phyloP scores from a whole-genome alignment of 2,113 vertebrate genomes.

The Dolichotis patagonum region DNA sequence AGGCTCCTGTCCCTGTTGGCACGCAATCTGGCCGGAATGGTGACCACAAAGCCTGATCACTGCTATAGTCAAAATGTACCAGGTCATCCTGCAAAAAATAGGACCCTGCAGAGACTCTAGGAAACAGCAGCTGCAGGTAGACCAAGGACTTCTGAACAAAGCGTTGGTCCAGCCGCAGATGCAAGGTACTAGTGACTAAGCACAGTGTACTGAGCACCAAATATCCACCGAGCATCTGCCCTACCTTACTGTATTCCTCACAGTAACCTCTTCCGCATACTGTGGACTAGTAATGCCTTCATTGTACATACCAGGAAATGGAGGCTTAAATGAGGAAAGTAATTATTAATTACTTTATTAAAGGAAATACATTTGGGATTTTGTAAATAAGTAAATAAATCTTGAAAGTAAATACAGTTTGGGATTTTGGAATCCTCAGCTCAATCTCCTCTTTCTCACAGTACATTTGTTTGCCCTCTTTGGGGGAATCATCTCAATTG shows the following conservation, averaged over 20 bases:
- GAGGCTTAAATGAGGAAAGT: neutral
- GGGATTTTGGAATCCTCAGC: neutral
- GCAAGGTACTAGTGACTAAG: neutral
- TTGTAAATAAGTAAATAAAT: no score
- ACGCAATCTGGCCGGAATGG: accelerated
- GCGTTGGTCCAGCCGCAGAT: neutral
- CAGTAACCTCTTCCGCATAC: neutral
- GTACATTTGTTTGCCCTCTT: no score
- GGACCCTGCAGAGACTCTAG: neutral
- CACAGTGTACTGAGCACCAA: no score
- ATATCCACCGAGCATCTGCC: neutral
- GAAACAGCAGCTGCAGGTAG: neutral
- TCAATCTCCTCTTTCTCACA: neutral
- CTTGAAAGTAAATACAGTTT: neutral
- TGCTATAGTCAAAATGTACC: neutral
- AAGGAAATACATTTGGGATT: neutral
- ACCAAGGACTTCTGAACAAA: neutral
- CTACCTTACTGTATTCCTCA: neutral
- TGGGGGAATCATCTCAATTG: neutral
- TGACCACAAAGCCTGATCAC: neutral
- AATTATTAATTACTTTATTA: neutral
- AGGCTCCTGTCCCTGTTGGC: neutral
- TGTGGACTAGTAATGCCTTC: neutral
- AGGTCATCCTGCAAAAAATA: neutral
- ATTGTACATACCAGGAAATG: neutral